Evolutionary conservation across 2,888 invertebrate genomes (phyloP).

Genomic region (Chydorus sphaericus): DNA sequence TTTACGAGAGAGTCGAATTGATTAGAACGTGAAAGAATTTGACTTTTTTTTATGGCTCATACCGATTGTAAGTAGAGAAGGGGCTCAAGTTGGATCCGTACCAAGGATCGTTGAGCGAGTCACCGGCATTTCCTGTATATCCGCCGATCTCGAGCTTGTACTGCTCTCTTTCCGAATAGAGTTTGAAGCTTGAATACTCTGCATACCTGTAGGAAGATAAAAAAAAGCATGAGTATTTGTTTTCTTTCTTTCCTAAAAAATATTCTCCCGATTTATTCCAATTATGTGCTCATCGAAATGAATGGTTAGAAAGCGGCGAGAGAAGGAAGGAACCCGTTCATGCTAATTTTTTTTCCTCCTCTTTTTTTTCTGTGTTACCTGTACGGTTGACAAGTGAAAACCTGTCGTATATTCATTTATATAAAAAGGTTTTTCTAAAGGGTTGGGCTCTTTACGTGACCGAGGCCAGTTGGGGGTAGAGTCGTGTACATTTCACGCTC

Average conservation of each 20-base stretch:
- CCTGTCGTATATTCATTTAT: constrained; percentile 2
- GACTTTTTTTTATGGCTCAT: constrained; percentile 19
- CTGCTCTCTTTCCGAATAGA: constrained; percentile 79
- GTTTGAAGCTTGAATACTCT: constrained; percentile 81
- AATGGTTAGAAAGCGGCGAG: too few species aligned
- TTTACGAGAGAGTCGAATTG: too few species aligned
- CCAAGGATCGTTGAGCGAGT: constrained; percentile 85
- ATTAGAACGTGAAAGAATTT: constrained; percentile 21
- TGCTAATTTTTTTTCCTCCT: not conserved
- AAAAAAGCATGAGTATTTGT: not conserved
- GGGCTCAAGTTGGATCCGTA: constrained; percentile 86
- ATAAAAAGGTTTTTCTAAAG: too few species aligned
- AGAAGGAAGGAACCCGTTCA: not conserved
- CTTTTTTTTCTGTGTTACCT: not conserved
- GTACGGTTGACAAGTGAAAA: not conserved
- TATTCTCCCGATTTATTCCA: not conserved
- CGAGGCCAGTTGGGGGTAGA: too few species aligned
- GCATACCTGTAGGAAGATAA: constrained; percentile 47
- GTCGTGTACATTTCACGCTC: too few species aligned
- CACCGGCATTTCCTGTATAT: constrained; percentile 79
- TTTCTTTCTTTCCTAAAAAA: not conserved
- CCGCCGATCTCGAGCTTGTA: constrained; percentile 84
- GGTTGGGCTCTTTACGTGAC: too few species aligned
- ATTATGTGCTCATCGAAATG: too few species aligned
- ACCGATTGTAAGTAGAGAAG: constrained; percentile 83